phyloP scores from a whole-genome alignment of 2,113 vertebrate genomes.

The Elanoides forficatus region DNA sequence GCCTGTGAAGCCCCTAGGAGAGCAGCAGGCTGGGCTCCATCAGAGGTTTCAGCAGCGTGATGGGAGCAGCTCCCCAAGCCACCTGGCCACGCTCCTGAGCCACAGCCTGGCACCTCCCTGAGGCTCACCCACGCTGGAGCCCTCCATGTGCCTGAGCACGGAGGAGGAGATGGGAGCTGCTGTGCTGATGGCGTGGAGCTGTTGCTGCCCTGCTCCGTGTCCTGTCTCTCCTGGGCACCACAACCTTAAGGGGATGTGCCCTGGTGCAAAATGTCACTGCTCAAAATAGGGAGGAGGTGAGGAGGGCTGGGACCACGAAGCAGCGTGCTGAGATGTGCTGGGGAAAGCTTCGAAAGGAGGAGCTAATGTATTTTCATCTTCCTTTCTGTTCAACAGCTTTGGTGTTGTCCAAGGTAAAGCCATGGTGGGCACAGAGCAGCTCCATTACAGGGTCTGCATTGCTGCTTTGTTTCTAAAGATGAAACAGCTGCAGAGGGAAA shows the following conservation, averaged over 20 bases:
- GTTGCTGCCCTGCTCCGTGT: not conserved
- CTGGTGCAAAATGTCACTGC: not conserved
- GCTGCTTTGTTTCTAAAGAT: not conserved
- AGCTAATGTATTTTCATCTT: not conserved
- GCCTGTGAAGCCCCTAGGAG: not conserved
- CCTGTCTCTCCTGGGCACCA: not conserved
- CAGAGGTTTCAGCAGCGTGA: rapidly evolving
- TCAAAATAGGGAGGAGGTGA: rapidly evolving
- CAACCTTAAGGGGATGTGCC: rapidly evolving
- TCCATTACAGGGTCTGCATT: not conserved
- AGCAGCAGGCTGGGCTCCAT: not conserved
- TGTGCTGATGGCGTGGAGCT: not conserved
- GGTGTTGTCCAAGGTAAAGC: not conserved
- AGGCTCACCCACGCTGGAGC: not conserved
- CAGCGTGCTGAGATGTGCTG: not conserved
- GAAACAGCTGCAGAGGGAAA: not conserved
- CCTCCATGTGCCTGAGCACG: not conserved
- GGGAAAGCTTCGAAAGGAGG: not conserved
- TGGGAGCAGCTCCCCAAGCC: not conserved
- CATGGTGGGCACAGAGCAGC: not conserved
- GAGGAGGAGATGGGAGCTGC: not conserved
- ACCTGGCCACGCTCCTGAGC: not conserved
- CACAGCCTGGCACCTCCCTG: not conserved
- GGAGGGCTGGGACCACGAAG: not conserved
- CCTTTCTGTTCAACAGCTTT: not conserved